Evolutionary conservation across 1,140 invertebrate genomes (phyloP).

Genomic region (Agraylea sexmaculata): DNA sequence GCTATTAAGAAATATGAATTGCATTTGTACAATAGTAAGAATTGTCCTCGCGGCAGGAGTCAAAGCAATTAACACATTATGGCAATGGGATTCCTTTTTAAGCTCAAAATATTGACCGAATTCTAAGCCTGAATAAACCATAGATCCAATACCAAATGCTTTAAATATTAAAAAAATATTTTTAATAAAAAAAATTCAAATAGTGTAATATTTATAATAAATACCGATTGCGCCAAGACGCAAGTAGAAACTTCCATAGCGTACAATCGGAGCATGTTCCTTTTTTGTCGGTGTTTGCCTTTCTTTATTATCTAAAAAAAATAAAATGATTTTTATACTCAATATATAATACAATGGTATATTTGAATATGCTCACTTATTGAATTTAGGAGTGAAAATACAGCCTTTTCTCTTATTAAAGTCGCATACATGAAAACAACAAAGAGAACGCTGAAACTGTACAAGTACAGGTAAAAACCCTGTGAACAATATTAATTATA

Average conservation of each 20-base stretch:
- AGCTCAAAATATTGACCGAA: conserved; percentile 56
- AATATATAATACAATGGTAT: too few relatives aligned
- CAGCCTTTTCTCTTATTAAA: conserved; percentile 45
- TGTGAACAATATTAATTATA: conserved; percentile 34
- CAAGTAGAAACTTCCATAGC: conserved; percentile 68
- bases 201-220: conserved; percentile 22
- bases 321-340: too few relatives aligned
- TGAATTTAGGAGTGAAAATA: too few relatives aligned
- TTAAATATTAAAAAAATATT: neutral
- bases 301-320: too few relatives aligned
- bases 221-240: conserved; percentile 68
- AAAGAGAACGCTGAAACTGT: conserved; percentile 63
- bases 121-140: conserved; percentile 61
- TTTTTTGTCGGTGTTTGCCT: conserved; percentile 14
- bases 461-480: conserved; percentile 78
- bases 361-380: too few relatives aligned
- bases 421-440: conserved; percentile 71
- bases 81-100: conserved; percentile 37
- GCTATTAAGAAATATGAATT: conserved; percentile 61
- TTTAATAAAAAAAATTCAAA: conserved; percentile 2
- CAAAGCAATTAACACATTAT: conserved; percentile 44
- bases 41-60: conserved; percentile 49
- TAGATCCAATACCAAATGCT: conserved; percentile 54
- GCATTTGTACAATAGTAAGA: conserved; percentile 56
- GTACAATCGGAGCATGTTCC: conserved; percentile 30